Conservation (phyloP, 2,113 vertebrate genomes). For the Vicugna pacos region DNA sequence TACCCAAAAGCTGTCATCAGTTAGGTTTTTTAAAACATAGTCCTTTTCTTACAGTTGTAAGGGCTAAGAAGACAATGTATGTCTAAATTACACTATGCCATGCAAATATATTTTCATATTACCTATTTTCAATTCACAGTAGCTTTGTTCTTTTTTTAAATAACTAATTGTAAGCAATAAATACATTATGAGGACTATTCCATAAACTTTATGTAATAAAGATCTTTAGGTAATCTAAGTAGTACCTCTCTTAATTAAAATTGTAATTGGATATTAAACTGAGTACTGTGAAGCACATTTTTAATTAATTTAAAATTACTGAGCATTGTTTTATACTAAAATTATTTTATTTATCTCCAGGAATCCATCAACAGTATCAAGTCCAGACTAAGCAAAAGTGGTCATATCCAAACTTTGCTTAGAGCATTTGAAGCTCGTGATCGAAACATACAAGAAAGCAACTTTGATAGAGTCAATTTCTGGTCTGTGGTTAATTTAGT, state of each 20-base stretch:
- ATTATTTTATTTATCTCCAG: slow-evolving; percentile 86
- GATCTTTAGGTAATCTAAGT: neutral
- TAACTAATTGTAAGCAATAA: slow-evolving; percentile 36
- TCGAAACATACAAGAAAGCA: slow-evolving; percentile 97
- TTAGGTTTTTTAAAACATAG: neutral
- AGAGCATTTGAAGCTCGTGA: slow-evolving; percentile 98
- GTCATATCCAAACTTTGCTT: slow-evolving; percentile 96
- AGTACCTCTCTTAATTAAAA: neutral
- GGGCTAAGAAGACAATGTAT: neutral
- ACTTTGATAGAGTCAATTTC: slow-evolving; percentile 95
- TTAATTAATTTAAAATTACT: slow-evolving; percentile 56
- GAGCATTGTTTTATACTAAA: slow-evolving; percentile 70
- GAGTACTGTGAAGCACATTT: neutral
- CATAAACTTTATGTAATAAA: neutral
- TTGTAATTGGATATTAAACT: slow-evolving; percentile 22
- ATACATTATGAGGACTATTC: neutral
- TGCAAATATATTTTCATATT: slow-evolving; percentile 47
- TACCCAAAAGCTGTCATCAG: slow-evolving; percentile 1
- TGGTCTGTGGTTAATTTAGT: slow-evolving; percentile 95
- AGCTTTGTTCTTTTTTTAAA: slow-evolving; percentile 42
- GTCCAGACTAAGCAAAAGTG: slow-evolving; percentile 94
- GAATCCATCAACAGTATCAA: slow-evolving; percentile 98
- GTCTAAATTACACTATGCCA: neutral
- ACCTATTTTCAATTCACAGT: neutral
- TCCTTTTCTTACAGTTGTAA: slow-evolving; percentile 39